Evolutionary conservation across 2,113 vertebrate species (phyloP).

Genomic region (Siphamia tubifer): DNA sequence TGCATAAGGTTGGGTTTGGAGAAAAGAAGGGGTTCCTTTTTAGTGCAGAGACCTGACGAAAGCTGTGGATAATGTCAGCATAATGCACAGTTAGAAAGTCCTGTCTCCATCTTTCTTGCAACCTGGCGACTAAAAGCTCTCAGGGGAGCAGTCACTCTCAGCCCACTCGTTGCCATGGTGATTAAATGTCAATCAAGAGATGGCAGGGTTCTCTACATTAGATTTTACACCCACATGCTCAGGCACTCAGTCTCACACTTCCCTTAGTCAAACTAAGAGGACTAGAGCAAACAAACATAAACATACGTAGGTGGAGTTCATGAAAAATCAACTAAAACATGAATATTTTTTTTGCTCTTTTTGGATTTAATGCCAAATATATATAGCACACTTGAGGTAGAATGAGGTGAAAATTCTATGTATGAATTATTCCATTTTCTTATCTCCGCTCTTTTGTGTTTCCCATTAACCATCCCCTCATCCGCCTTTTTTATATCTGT

Average conservation of each 20-base stretch:
- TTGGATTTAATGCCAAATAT: too few species aligned
- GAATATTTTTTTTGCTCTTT: not conserved
- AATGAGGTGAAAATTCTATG: too few species aligned
- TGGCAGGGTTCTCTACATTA: constrained; percentile 30
- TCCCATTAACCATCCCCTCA: constrained; percentile 5
- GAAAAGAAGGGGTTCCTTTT: not conserved
- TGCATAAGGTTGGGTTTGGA: not conserved
- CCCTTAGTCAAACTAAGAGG: constrained; percentile 16
- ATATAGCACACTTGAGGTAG: not conserved
- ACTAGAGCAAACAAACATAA: constrained; percentile 44
- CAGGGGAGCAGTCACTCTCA: constrained; percentile 36
- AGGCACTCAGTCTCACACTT: constrained; percentile 23
- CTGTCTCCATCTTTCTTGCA: constrained; percentile 23
- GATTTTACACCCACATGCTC: constrained; percentile 57
- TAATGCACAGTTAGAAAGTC: constrained; percentile 4
- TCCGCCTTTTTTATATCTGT: constrained; percentile 31
- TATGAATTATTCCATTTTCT: not conserved
- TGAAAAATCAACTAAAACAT: constrained; percentile 12
- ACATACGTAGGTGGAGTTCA: constrained; percentile 46
- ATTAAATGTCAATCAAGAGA: constrained; percentile 73
- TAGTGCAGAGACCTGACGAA: not conserved
- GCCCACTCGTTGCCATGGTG: constrained; percentile 67
- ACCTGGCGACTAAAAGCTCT: constrained; percentile 56
- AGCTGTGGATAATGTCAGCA: not conserved
- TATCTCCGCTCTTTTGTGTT: constrained; percentile 16